Conservation (phyloP, 1,140 invertebrate species). For the Zaprionus tsacasi region DNA sequence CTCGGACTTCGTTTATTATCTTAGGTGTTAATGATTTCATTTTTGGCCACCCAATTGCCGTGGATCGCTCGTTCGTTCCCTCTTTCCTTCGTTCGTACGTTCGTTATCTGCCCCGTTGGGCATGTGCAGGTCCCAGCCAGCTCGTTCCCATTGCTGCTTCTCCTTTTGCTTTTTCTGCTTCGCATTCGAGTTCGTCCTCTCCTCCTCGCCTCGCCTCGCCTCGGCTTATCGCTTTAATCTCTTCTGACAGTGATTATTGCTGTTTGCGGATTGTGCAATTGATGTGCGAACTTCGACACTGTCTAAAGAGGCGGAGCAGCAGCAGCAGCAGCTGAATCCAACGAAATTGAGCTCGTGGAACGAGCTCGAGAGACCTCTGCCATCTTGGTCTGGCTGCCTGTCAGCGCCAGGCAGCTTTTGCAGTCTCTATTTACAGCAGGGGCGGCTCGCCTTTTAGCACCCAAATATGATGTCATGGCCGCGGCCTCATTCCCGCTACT, state of each 20-base stretch:
- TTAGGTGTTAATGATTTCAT: constrained; percentile 84
- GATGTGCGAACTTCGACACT: constrained; percentile 81
- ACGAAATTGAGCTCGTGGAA: constrained; percentile 8
- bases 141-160: constrained; percentile 11
- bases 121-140: constrained; percentile 40
- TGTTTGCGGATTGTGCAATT: constrained; percentile 82
- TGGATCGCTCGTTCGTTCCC: background rate
- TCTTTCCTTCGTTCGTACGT: constrained; percentile 16
- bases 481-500: constrained; percentile 23
- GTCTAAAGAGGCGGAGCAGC: constrained; percentile 25
- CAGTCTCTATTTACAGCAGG: constrained; percentile 73
- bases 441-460: constrained; percentile 81
- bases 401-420: constrained; percentile 63
- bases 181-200: constrained; percentile 40
- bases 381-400: constrained; percentile 41
- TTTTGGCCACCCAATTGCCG: constrained; percentile 83
- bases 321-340: constrained; percentile 6
- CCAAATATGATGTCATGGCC: constrained; percentile 83
- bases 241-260: constrained; percentile 82
- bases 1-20: constrained; percentile 58
- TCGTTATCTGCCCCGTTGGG: constrained; percentile 39
- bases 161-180: constrained; percentile 10
- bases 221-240: constrained; percentile 82
- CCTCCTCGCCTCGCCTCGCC: constrained; percentile 24
- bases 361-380: constrained; percentile 39